These are phyloP conservation scores for Tapirus terrestris DNA, from an alignment of 2,113 vertebrate genomes.

Conservation along the genomic window DNA sequence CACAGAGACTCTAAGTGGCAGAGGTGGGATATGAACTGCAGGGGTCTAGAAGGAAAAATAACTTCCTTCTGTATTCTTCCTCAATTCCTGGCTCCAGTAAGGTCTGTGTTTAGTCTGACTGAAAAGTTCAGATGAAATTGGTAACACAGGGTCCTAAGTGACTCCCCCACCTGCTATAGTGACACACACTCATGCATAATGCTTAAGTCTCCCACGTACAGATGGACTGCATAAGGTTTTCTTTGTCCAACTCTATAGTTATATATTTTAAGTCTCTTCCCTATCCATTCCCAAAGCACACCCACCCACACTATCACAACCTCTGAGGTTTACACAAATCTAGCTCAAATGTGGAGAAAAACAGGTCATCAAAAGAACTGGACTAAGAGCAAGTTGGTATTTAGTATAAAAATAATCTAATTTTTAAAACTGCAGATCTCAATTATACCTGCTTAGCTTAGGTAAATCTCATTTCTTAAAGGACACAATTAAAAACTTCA, in stretches of 20 bases:
- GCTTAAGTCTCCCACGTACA: rapidly evolving
- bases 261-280: background rate
- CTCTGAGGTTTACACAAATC: background rate
- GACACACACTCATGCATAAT: rapidly evolving
- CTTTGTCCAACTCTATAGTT: background rate
- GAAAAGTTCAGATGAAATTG: background rate
- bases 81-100: background rate
- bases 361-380: background rate
- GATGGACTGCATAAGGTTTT: background rate
- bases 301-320: background rate
- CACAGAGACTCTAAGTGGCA: background rate
- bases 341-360: background rate
- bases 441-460: background rate
- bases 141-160: background rate
- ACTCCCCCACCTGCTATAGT: background rate
- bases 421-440: background rate
- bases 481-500: background rate
- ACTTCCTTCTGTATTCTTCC: background rate
- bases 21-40: background rate
- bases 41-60: background rate
- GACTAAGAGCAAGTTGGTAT: background rate
- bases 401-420: background rate
- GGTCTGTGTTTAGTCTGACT: background rate
- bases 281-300: background rate
- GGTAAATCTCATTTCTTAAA: background rate